phyloP scores from a whole-genome alignment of 2,888 invertebrate species.

The Merodon equestris region DNA sequence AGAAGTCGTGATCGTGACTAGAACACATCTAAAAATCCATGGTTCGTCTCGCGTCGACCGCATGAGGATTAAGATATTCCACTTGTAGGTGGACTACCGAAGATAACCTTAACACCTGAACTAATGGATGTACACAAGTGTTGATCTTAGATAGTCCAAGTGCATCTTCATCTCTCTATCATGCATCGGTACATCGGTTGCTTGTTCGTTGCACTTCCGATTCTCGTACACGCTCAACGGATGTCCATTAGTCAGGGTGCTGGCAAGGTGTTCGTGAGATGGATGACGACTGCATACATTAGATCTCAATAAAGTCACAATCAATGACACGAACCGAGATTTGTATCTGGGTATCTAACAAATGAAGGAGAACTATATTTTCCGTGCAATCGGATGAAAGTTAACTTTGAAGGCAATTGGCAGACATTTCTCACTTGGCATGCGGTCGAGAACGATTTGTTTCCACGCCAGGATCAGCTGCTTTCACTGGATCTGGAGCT shows the following conservation, averaged over 20 bases:
- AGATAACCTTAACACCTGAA: slow-evolving; percentile 59
- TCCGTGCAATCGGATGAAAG: slow-evolving; percentile 1
- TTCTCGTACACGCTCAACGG: slow-evolving; percentile 17
- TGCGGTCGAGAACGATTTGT: neutral
- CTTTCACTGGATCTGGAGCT: slow-evolving; percentile 17
- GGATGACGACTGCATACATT: slow-evolving; percentile 1
- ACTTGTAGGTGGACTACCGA: slow-evolving; percentile 60
- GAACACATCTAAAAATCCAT: slow-evolving; percentile 23
- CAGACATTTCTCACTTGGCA: slow-evolving; percentile 28
- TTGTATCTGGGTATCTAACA: neutral
- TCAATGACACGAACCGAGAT: slow-evolving; percentile 15
- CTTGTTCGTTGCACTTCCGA: slow-evolving; percentile 40
- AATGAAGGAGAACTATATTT: neutral
- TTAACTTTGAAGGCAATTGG: slow-evolving; percentile 11
- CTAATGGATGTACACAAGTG: slow-evolving; percentile 53
- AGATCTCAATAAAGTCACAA: slow-evolving; percentile 8
- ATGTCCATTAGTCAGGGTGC: slow-evolving; percentile 38
- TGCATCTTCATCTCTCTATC: slow-evolving; percentile 17
- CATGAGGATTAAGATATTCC: slow-evolving; percentile 42
- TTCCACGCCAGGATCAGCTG: neutral
- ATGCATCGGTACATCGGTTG: slow-evolving; percentile 25
- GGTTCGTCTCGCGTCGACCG: slow-evolving; percentile 2
- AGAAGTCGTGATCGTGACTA: slow-evolving; percentile 61
- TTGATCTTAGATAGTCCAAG: slow-evolving; percentile 18
- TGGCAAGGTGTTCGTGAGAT: slow-evolving; percentile 26